These are phyloP conservation scores for Brevimyrus niger DNA, from an alignment of 2,113 vertebrate genomes.

Conservation along the genomic window DNA sequence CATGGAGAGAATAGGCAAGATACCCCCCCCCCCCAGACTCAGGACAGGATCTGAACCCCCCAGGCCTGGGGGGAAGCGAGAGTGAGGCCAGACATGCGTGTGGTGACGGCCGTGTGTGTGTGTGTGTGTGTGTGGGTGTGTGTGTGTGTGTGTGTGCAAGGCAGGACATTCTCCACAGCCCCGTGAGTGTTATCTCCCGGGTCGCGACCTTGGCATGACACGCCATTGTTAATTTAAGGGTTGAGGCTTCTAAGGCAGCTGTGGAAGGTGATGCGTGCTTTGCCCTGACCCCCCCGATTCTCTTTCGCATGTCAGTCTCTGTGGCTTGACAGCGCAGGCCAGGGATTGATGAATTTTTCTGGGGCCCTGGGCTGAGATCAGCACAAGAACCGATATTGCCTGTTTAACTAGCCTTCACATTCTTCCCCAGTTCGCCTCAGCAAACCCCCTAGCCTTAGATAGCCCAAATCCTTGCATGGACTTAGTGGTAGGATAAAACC, in stretches of 20 bases:
- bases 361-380: background rate
- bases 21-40: background rate
- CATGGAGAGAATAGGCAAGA: background rate
- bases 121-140: background rate
- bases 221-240: background rate
- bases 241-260: background rate
- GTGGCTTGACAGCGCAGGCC: background rate
- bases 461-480: background rate
- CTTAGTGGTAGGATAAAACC: background rate
- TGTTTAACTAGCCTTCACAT: background rate
- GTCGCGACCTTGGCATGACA: background rate
- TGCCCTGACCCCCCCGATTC: background rate
- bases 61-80: background rate
- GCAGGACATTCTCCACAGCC: background rate
- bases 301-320: background rate
- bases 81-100: background rate
- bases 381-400: background rate
- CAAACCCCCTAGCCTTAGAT: background rate
- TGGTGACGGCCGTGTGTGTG: background rate
- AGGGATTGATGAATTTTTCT: background rate
- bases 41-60: background rate
- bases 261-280: background rate
- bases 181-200: background rate
- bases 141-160: background rate
- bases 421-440: background rate